Evolutionary conservation across 1,140 invertebrate genomes (phyloP).

Genomic region (Drosophila lacertosa): DNA sequence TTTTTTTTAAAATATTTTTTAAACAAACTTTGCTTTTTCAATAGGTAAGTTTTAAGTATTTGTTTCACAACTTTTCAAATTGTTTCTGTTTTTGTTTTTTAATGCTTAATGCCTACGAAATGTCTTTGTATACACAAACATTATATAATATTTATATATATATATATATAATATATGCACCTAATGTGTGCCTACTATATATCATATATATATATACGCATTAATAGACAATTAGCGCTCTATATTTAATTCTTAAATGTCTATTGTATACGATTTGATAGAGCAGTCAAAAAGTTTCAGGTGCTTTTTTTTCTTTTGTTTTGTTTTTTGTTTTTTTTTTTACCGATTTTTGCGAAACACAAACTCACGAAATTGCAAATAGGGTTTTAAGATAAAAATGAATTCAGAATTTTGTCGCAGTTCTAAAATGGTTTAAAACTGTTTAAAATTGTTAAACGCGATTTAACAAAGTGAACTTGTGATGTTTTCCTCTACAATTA

Average conservation of each 20-base stretch:
- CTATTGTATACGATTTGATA: background rate
- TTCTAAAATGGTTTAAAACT: no score
- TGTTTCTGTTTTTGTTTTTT: background rate
- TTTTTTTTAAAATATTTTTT: background rate
- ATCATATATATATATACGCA: background rate
- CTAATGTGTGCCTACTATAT: background rate
- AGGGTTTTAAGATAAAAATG: no score
- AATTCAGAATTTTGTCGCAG: background rate
- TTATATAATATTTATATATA: slow-evolving; percentile 1
- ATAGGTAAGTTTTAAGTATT: background rate
- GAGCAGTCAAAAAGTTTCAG: slow-evolving; percentile 2
- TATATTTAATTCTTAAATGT: slow-evolving; percentile 18
- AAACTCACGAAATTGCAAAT: no score
- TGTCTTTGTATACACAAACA: slow-evolving; percentile 1
- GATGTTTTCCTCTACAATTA: slow-evolving; percentile 8
- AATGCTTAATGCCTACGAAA: background rate
- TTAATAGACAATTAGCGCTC: slow-evolving; percentile 4
- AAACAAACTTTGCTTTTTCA: background rate
- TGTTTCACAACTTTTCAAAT: background rate
- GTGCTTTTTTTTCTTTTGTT: no score
- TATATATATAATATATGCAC: slow-evolving; percentile 2
- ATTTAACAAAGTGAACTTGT: background rate
- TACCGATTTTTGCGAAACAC: background rate
- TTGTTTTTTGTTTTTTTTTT: no score
- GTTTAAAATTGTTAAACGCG: no score